These are phyloP conservation scores for Coptodon rendalli DNA, from an alignment of 2,113 vertebrate genomes.

Conservation along the genomic window DNA sequence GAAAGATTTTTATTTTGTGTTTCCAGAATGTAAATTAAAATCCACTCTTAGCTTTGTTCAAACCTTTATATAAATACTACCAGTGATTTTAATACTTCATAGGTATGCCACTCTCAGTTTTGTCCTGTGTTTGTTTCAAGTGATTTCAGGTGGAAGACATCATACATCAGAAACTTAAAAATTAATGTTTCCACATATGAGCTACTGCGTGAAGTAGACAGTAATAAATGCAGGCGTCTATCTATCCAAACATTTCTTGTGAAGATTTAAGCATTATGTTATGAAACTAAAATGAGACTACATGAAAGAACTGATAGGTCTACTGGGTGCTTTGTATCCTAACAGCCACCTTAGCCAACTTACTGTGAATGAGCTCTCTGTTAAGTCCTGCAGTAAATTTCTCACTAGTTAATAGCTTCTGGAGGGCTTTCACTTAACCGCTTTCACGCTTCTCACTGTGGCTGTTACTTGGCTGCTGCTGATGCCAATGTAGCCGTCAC, in stretches of 20 bases:
- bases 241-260: background rate
- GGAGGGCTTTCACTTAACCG: background rate
- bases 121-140: background rate
- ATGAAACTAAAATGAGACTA: background rate
- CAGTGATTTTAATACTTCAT: background rate
- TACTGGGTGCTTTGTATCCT: background rate
- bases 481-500: conserved; percentile 22
- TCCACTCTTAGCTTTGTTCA: background rate
- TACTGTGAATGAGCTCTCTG: conserved; percentile 36
- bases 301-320: background rate
- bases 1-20: background rate
- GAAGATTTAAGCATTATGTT: background rate
- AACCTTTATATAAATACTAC: background rate
- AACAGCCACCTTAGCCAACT: background rate
- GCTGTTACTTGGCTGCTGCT: background rate
- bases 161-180: background rate
- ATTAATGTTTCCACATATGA: background rate
- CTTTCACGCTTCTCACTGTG: background rate
- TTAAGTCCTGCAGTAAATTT: conserved; percentile 13
- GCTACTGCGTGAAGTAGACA: background rate
- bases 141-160: background rate
- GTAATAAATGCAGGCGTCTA: background rate
- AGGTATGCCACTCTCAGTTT: background rate
- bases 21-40: background rate
- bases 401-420: conserved; percentile 7